Evolutionary conservation across 2,888 invertebrate species (phyloP).

Genomic region (Heliconius charithonia): DNA sequence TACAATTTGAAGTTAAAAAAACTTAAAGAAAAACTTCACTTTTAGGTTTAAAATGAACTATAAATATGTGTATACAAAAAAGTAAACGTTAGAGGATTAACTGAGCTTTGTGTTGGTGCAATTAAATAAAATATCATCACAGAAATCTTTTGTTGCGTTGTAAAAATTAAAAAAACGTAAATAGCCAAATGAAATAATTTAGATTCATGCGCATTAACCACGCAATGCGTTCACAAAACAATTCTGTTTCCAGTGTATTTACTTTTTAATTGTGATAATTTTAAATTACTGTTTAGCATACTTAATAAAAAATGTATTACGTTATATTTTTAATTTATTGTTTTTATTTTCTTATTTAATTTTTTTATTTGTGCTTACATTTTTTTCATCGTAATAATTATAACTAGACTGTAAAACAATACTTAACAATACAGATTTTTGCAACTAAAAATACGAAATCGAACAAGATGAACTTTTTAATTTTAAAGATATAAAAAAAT

Average conservation of each 20-base stretch:
- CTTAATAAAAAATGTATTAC: neutral
- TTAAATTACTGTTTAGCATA: neutral
- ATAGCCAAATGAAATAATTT: slow-evolving; percentile 10
- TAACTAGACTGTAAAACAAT: neutral
- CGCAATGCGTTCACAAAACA: slow-evolving; percentile 1
- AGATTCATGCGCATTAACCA: slow-evolving; percentile 4
- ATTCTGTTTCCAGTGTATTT: neutral
- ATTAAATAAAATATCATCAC: neutral
- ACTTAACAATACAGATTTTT: neutral
- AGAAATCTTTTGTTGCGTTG: neutral
- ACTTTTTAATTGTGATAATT: neutral
- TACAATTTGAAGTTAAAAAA: too few relatives aligned
- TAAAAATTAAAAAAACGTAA: slow-evolving; percentile 10
- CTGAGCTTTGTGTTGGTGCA: neutral
- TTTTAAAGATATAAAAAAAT: neutral
- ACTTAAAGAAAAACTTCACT: too few relatives aligned
- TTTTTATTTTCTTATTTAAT: neutral
- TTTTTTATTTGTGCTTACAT: neutral
- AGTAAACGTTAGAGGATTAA: neutral
- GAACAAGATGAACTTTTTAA: neutral
- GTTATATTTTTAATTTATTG: neutral
- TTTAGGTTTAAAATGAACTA: neutral
- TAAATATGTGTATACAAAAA: neutral
- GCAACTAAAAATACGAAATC: neutral
- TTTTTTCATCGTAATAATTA: neutral